Evolutionary conservation across 1,140 invertebrate species (phyloP), one percentile per base, ranked within the genome.

Genomic region (Brachionus sp.): DNA sequence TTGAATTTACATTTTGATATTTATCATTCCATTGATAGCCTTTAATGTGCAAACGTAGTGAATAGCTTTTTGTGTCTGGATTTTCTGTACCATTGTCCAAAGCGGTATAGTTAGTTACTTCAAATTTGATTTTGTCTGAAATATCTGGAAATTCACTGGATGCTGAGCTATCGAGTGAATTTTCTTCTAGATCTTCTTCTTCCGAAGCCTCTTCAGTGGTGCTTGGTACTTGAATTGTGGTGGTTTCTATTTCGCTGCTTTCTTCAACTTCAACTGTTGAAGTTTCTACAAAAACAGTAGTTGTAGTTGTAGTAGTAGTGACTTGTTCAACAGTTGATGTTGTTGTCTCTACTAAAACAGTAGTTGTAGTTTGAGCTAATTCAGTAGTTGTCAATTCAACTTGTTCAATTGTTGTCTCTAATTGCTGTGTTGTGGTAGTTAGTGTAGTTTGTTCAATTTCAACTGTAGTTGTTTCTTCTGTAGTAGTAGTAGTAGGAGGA

Each of bases 21-120:
- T 46, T 75, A 25, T 75, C 70, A 29, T 75, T 75, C 70, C 70
- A 75, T 75, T 75, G 70, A 29, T 75, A 75, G 44, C 70, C 70
- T 75, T 75, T 75, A 29, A 75, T 75, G 70, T 75, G 70, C 44
- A 75, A 46, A 12, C 70, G 37, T 46, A 75, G 25, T 9, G 70
- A 75, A 29, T 75, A 75, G 44, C 70, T 75, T 75, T 75, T 75
- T 16, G 70, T 25, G 7, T 75, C 70, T 10, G 39, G 19, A 23
- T 12, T 46, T 4, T 75, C 44, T 42, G 23, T 6, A 25, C 39
- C 39, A 39, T 9, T 19, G 44, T 75, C 70, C 10, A 75, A 23
- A 5, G 37, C 10, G 23, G 70, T 75, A 44, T 75, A 75, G 13
- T 75, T 75, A 23, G 70, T 75, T 25, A 75, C 70, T 75, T 75